These are phyloP conservation scores for Rhinoderma darwinii DNA, from an alignment of 2,113 vertebrate genomes.

Conservation along the genomic window DNA sequence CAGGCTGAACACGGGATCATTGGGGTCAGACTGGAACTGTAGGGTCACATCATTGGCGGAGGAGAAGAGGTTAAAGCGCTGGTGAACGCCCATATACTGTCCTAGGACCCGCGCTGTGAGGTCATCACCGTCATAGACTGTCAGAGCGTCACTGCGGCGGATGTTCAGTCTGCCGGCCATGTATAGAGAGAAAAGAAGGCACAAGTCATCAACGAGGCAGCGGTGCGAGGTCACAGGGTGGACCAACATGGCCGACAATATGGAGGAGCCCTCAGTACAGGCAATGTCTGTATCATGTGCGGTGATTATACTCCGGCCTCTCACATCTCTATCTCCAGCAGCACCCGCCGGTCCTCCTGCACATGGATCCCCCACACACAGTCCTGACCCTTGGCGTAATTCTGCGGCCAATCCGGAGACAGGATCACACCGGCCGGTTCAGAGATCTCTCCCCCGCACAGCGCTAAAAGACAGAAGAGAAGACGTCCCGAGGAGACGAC, in stretches of 20 bases:
- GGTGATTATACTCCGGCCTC: constrained; percentile 45
- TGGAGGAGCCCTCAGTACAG: too few species aligned
- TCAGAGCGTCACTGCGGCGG: constrained; percentile 86
- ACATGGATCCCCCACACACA: constrained; percentile 91
- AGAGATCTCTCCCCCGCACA: constrained; percentile 88
- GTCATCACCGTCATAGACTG: constrained; percentile 85
- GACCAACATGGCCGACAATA: too few species aligned
- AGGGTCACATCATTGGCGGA: constrained; percentile 87
- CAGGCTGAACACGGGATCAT: constrained; percentile 82
- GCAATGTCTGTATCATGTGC: background rate
- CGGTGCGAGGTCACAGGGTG: background rate
- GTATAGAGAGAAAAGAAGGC: background rate
- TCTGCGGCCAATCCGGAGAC: constrained; percentile 92
- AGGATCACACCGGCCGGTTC: constrained; percentile 83
- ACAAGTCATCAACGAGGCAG: background rate
- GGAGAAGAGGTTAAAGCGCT: constrained; percentile 85
- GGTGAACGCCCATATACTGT: constrained; percentile 84
- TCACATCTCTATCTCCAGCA: constrained; percentile 90
- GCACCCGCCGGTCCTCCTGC: constrained; percentile 86
- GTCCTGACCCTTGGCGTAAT: constrained; percentile 87
- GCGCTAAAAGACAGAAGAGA: constrained; percentile 68
- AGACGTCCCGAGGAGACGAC: background rate
- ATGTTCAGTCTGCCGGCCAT: constrained; percentile 81
- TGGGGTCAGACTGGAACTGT: constrained; percentile 88
- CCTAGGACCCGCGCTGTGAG: constrained; percentile 86